phyloP scores from a whole-genome alignment of 2,888 invertebrate species.

The Drosophila seclusa region DNA sequence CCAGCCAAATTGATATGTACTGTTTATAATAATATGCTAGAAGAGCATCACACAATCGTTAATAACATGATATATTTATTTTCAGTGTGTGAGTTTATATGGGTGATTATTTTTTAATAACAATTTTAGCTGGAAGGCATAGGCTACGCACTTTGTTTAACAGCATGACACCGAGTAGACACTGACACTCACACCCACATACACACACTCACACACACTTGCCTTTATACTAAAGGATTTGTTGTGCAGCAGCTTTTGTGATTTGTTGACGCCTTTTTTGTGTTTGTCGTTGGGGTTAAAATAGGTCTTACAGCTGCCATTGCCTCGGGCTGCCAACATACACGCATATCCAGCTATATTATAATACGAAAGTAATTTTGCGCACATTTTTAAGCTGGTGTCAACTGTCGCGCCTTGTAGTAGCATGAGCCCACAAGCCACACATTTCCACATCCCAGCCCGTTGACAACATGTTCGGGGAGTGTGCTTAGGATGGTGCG shows the following conservation, averaged over 20 bases:
- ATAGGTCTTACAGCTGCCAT: constrained; percentile 70
- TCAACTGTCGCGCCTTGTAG: constrained; percentile 69
- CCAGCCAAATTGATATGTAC: not conserved
- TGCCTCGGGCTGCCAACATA: constrained; percentile 48
- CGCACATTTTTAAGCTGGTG: constrained; percentile 73
- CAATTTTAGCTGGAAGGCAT: constrained; percentile 67
- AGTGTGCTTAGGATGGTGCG: constrained; percentile 25
- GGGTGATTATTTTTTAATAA: constrained; percentile 78
- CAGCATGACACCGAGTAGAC: constrained; percentile 68
- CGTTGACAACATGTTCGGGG: constrained; percentile 17
- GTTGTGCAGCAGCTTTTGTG: constrained; percentile 69
- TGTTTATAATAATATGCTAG: not conserved
- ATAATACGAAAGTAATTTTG: constrained; percentile 77
- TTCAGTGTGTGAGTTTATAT: constrained; percentile 30
- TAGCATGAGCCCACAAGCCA: constrained; percentile 15
- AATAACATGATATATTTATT: constrained; percentile 5
- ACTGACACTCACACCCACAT: constrained; percentile 18
- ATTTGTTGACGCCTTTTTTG: constrained; percentile 69
- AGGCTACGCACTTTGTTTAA: constrained; percentile 78
- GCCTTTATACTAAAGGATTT: constrained; percentile 47
- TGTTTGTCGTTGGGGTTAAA: constrained; percentile 72
- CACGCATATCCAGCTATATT: constrained; percentile 40
- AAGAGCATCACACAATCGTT: constrained; percentile 16
- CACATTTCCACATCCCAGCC: not conserved
- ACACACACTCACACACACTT: constrained; percentile 22